A percentile compares a stretch with the other conserved stretches of the same genome.
phyloP scores from a whole-genome alignment of 2,797 vertebrate genomes.

The Apodemus agrarius region DNA sequence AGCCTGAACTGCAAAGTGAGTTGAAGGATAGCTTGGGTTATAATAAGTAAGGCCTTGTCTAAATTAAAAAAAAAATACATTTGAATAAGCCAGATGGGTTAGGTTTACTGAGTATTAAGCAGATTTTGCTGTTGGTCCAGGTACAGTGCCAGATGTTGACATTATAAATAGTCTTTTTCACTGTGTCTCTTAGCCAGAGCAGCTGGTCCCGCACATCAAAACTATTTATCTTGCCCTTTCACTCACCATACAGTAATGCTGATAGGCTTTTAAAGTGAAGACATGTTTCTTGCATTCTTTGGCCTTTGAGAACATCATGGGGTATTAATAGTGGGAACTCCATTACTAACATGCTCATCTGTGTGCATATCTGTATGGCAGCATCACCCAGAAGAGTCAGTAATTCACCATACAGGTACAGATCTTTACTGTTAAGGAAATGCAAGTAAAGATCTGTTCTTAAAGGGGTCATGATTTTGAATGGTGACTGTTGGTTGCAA shows the following conservation, averaged over 20 bases:
- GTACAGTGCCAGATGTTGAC: neutral
- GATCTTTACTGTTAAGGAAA: neutral
- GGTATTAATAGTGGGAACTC: neutral
- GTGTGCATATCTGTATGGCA: rapidly evolving
- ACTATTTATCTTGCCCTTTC: neutral
- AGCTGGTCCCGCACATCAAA: rapidly evolving
- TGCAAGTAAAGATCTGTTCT: too few relatives aligned
- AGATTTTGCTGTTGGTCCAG: neutral
- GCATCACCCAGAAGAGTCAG: neutral
- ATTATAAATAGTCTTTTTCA: neutral
- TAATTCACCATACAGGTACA: neutral
- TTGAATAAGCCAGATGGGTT: neutral
- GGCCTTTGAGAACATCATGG: neutral
- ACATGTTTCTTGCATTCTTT: neutral
- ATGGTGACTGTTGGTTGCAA: neutral
- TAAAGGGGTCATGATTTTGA: neutral
- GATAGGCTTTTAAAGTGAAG: neutral
- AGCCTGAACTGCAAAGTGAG: neutral
- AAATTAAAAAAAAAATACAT: neutral
- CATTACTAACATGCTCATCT: too few relatives aligned
- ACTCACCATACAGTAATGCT: neutral
- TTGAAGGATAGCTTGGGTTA: neutral
- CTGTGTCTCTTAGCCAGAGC: neutral
- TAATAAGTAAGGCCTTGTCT: neutral
- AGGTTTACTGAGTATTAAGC: neutral